These are phyloP conservation scores for Apamea sordens DNA, from an alignment of 2,888 invertebrate genomes.

Conservation along the genomic window DNA sequence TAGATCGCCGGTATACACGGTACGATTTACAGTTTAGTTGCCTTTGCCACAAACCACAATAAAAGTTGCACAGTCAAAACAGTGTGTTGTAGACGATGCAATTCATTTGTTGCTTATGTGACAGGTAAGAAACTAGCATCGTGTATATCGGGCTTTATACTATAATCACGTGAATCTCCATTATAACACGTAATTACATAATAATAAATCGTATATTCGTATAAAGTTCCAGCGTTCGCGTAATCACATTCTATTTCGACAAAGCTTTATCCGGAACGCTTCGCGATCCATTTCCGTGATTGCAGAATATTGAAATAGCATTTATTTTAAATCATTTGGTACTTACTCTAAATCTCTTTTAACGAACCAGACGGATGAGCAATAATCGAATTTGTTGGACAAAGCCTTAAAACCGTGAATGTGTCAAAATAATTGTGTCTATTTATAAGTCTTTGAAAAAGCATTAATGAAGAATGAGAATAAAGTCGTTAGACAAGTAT, in stretches of 20 bases:
- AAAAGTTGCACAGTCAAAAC: background rate
- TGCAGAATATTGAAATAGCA: background rate
- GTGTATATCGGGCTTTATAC: background rate
- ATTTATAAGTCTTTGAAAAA: background rate
- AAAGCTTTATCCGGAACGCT: constrained; percentile 10
- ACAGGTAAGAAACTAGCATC: background rate
- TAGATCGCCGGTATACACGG: background rate
- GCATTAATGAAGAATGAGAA: too few species aligned
- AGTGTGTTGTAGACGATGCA: background rate
- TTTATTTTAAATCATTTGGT: constrained; percentile 1
- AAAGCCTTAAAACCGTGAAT: constrained; percentile 5
- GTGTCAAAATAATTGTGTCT: constrained; percentile 10
- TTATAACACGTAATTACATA: background rate
- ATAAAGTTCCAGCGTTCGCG: background rate
- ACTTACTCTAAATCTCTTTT: constrained; percentile 2
- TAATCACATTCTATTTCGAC: background rate
- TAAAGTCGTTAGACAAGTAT: too few species aligned
- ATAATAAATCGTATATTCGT: background rate
- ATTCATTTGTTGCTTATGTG: background rate
- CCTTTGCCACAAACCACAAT: background rate
- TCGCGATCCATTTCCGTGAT: constrained; percentile 8
- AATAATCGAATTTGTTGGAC: constrained; percentile 1
- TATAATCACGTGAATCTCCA: background rate
- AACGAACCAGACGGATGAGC: background rate
- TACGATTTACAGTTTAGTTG: background rate